Evolutionary conservation across 2,113 vertebrate species (phyloP), one percentile per base, ranked within the genome.

Genomic region (Aepyceros melampus): DNA sequence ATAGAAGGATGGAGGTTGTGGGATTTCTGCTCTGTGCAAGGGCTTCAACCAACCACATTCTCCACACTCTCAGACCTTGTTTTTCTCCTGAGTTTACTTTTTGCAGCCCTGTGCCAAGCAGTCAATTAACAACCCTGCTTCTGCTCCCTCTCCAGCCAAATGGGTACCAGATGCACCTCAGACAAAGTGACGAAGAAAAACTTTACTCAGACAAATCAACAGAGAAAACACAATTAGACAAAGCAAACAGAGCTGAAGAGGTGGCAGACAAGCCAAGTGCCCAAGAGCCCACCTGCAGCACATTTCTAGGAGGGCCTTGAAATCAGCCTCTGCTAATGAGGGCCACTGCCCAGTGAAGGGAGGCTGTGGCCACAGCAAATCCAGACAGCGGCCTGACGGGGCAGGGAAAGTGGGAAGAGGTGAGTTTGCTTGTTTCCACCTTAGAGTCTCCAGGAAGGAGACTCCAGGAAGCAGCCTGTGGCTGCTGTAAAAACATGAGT

Each of bases 181-280:
- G 56, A 96, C 94, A 87, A 97, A 86, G 81, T 13, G 62, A 43
- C 36, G 31, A 91, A 95, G 83, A 86, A 53, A 81, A 96, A 45
- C 91, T 95, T 79, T 11, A 71, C 92, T 97, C 58, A 49, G 81
- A 84, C 92, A 97, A 96, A 96, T 81, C 86, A 78, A 94, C 93
- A 96, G 97, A 96, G 95, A 97, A 98, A 97, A 98, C 87, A 92
- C 87, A 97, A 97, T 98, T 96, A 98, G 93, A 60, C 71, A 97
- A 98, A 97, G 84, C 95, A 98, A 98, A 98, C 95, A 97, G 95
- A 89, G 55, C 58, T 14, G 81, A 71, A 53, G 93, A 94, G 82
- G 93, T 21, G 0, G 88, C 11, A 13, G 71, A 62, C 58, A 29
- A 84, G 91, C 89, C 71, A 31, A 84, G 62, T 3, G 23, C 86